Percentiles rank a stretch among this genome's conserved stretches.
phyloP scores from a whole-genome alignment of 1,140 invertebrate species.

The Hormaphis cornu region DNA sequence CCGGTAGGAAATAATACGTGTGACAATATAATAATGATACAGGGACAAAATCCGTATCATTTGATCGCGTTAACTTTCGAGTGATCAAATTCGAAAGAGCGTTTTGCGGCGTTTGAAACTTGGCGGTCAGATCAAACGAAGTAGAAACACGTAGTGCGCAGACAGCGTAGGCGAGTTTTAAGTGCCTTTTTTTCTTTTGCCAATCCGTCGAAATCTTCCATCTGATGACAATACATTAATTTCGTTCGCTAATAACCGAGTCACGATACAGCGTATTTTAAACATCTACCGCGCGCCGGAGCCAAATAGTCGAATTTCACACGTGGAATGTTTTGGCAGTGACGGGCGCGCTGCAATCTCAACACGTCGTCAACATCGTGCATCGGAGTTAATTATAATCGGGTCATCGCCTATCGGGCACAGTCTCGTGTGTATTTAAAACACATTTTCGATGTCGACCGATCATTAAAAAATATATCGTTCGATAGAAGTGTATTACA shows the following conservation, averaged over 20 bases:
- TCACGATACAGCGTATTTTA: neutral
- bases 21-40: too few species aligned
- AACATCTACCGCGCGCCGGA: neutral
- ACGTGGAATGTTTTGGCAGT: constrained; percentile 11
- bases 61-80: too few species aligned
- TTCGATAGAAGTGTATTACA: too few species aligned
- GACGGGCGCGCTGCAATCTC: neutral
- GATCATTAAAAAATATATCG: too few species aligned
- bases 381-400: constrained; percentile 1
- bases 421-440: too few species aligned
- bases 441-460: too few species aligned
- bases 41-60: too few species aligned
- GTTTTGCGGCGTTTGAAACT: neutral
- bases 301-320: constrained; percentile 13
- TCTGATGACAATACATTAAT: too few species aligned
- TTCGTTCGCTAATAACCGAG: too few species aligned
- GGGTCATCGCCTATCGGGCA: neutral
- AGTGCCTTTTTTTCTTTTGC: too few species aligned
- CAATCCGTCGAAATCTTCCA: too few species aligned
- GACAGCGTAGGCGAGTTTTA: too few species aligned
- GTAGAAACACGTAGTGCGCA: neutral
- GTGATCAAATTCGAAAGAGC: neutral
- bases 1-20: neutral
- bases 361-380: neutral
- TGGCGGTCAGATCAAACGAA: neutral